Conservation (phyloP, 2,797 vertebrate genomes). For the Microtus obscurus region DNA sequence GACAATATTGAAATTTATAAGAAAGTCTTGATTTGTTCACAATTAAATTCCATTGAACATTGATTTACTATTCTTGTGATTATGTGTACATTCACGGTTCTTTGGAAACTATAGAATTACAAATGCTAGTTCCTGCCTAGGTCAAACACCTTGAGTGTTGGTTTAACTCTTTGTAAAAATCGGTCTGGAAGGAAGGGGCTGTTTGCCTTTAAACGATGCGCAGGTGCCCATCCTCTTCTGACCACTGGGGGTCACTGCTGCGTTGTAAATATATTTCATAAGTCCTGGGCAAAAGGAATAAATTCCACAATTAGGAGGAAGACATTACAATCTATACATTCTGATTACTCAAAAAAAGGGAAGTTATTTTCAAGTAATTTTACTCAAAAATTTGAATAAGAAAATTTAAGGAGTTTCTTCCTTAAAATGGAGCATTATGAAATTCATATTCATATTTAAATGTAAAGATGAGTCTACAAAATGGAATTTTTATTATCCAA, state of each 20-base stretch:
- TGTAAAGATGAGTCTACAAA: not conserved
- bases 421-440: not conserved
- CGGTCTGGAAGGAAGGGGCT: not conserved
- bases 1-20: not conserved
- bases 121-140: not conserved
- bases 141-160: not conserved
- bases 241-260: constrained; percentile 77
- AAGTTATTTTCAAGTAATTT: not conserved
- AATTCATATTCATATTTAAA: not conserved
- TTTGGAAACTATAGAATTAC: not conserved
- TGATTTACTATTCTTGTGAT: not conserved
- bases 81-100: not conserved
- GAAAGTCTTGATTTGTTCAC: not conserved
- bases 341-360: not conserved
- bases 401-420: not conserved
- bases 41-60: not conserved
- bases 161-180: not conserved
- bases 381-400: not conserved
- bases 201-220: not conserved
- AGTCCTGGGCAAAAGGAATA: not conserved
- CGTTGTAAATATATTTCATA: not conserved
- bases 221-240: not conserved
- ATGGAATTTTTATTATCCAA: not conserved
- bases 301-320: constrained; percentile 19
- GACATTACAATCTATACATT: not conserved